Conservation (phyloP, 2,797 vertebrate species). For the Muscicapa striata region DNA sequence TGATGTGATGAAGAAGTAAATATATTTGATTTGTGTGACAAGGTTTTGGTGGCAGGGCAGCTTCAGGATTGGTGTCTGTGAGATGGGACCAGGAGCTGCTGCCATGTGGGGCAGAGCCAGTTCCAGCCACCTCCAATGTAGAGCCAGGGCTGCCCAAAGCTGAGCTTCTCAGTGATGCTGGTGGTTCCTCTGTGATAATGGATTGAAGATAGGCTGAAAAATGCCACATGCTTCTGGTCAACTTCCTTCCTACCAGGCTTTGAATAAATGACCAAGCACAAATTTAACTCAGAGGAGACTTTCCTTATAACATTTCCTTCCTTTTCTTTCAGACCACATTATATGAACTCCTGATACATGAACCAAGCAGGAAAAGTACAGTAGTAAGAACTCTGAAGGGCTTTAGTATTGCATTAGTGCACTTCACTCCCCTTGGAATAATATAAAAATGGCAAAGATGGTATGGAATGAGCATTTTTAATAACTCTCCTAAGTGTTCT, state of each 20-base stretch:
- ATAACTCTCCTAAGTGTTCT: slow-evolving; percentile 73
- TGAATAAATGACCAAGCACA: background rate
- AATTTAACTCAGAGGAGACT: background rate
- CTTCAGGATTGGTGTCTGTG: background rate
- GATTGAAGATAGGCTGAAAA: background rate
- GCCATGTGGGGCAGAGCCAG: fast-evolving
- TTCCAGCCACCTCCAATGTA: background rate
- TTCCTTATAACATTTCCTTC: background rate
- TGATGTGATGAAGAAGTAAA: background rate
- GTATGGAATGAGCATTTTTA: slow-evolving; percentile 68
- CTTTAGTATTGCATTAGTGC: slow-evolving; percentile 56
- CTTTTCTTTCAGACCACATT: slow-evolving; percentile 24
- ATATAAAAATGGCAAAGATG: slow-evolving; percentile 68
- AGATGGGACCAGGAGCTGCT: background rate
- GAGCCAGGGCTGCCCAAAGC: background rate
- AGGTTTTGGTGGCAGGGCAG: background rate
- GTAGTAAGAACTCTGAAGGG: slow-evolving; percentile 60
- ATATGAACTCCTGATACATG: background rate
- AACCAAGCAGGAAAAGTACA: slow-evolving; percentile 39
- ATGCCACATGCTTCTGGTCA: fast-evolving
- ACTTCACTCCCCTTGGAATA: slow-evolving; percentile 63
- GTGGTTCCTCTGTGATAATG: background rate
- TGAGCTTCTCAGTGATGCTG: fast-evolving
- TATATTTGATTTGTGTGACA: background rate
- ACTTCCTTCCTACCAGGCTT: background rate